A percentile compares a stretch with the other conserved stretches of the same genome.
phyloP scores from a whole-genome alignment of 2,888 invertebrate genomes.

The Xylota sylvarum region DNA sequence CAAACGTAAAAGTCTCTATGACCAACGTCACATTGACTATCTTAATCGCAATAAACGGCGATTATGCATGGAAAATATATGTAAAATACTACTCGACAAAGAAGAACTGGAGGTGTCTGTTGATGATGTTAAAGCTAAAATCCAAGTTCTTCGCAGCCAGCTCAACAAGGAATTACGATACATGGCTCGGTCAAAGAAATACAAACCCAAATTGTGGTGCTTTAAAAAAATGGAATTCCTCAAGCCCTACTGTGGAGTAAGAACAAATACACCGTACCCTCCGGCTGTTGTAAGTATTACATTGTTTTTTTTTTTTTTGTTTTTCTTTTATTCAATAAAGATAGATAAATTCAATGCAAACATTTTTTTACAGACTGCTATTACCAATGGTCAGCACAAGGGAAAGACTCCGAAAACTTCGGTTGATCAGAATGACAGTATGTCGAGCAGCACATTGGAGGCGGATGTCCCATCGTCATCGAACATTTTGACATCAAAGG shows the following conservation, averaged over 20 bases:
- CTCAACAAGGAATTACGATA: slow-evolving; percentile 64
- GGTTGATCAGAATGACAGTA: slow-evolving; percentile 42
- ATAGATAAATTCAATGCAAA: slow-evolving; percentile 7
- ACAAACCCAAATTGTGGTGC: slow-evolving; percentile 68
- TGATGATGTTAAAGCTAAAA: slow-evolving; percentile 55
- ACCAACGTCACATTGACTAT: slow-evolving; percentile 54
- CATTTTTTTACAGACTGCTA: slow-evolving; percentile 14
- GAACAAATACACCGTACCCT: slow-evolving; percentile 22
- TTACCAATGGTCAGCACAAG: slow-evolving; percentile 10
- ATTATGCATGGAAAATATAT: slow-evolving; percentile 42
- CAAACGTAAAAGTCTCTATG: slow-evolving; percentile 57
- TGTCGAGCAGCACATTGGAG: slow-evolving; percentile 59
- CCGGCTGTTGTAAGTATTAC: slow-evolving; percentile 33
- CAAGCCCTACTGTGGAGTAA: slow-evolving; percentile 42
- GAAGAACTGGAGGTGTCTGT: slow-evolving; percentile 39
- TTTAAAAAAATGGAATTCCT: slow-evolving; percentile 73
- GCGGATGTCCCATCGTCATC: slow-evolving; percentile 49
- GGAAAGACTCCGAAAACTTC: slow-evolving; percentile 4
- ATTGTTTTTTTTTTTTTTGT: too few relatives aligned
- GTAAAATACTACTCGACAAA: slow-evolving; percentile 51
- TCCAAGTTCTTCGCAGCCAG: slow-evolving; percentile 64
- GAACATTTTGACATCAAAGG: slow-evolving; percentile 65
- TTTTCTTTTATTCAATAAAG: neutral
- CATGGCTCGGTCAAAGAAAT: slow-evolving; percentile 57
- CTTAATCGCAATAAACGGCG: slow-evolving; percentile 54